These are phyloP conservation scores for Agelaius phoeniceus DNA, from an alignment of 2,113 vertebrate genomes.

Conservation along the genomic window DNA sequence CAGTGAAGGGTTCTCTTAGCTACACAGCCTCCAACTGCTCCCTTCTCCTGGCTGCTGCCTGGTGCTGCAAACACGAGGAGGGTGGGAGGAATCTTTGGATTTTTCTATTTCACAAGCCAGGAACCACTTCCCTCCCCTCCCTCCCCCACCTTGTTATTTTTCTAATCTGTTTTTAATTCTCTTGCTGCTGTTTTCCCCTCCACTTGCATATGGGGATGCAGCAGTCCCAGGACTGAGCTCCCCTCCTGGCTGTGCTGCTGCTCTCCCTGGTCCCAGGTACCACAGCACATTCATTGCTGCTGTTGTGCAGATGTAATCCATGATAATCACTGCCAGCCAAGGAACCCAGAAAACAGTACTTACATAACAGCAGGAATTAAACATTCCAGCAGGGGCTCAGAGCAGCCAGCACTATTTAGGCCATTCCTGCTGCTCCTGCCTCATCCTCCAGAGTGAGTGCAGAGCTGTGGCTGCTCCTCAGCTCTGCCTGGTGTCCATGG, in stretches of 20 bases:
- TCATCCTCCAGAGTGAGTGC: rapidly evolving
- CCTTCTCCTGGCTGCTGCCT: not conserved
- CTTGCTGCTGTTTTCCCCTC: not conserved
- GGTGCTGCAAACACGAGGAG: not conserved
- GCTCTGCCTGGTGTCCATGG: not conserved
- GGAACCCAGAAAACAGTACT: not conserved
- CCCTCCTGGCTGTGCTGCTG: not conserved
- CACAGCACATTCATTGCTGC: rapidly evolving
- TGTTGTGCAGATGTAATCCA: not conserved
- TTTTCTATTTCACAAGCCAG: not conserved
- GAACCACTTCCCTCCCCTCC: not conserved
- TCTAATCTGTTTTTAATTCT: not conserved
- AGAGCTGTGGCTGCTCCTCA: not conserved
- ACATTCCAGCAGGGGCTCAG: not conserved
- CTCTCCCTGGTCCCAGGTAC: not conserved
- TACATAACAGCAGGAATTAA: not conserved
- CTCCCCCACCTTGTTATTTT: not conserved
- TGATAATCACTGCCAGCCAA: not conserved
- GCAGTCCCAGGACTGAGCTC: not conserved
- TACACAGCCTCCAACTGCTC: not conserved
- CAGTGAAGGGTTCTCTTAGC: not conserved
- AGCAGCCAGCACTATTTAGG: not conserved
- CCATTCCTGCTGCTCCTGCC: not conserved
- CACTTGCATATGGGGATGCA: not conserved
- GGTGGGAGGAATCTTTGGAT: not conserved